Percentiles rank a stretch among this genome's conserved stretches.
phyloP scores from a whole-genome alignment of 1,140 invertebrate species.

The Pseudachorutes palmiensis region DNA sequence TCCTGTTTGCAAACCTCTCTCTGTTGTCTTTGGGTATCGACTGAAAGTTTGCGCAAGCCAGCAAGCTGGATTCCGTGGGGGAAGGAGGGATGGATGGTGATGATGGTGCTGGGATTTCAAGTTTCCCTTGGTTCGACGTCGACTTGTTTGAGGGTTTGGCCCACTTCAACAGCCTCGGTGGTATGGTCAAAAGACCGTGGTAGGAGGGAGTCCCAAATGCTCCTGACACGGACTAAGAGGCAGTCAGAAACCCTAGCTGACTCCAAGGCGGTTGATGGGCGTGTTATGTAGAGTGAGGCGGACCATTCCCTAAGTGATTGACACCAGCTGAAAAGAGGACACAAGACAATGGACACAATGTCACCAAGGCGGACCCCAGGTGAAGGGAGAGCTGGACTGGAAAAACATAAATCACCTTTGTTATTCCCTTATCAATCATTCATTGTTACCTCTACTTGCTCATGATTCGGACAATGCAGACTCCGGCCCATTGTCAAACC shows the following conservation, averaged over 20 bases:
- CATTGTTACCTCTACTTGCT: not conserved
- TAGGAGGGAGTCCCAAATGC: not conserved
- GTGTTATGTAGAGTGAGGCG: conserved; percentile 31
- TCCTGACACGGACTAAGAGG: not conserved
- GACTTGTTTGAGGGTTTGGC: not conserved
- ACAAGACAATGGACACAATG: conserved; percentile 36
- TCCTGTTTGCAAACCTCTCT: not conserved
- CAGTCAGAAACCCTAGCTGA: conserved; percentile 26
- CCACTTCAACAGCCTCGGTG: not conserved
- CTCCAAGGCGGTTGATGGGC: conserved; percentile 27
- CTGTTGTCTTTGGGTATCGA: conserved; percentile 23
- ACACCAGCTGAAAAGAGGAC: conserved; percentile 31
- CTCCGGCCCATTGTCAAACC: not conserved
- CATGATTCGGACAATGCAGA: not conserved
- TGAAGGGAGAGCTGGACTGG: not conserved
- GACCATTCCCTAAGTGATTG: conserved; percentile 32
- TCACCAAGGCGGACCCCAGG: conserved; percentile 36
- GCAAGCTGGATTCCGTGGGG: not conserved
- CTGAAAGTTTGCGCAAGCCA: conserved; percentile 38
- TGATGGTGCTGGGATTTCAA: not conserved
- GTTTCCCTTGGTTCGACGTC: not conserved
- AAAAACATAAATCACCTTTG: not conserved
- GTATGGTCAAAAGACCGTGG: too few relatives aligned
- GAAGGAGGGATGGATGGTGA: not conserved
- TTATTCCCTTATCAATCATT: not conserved